A percentile compares a stretch with the other conserved stretches of the same genome.
Evolutionary conservation across 2,888 invertebrate species (phyloP).

Genomic region (Iselma pallidipennis): DNA sequence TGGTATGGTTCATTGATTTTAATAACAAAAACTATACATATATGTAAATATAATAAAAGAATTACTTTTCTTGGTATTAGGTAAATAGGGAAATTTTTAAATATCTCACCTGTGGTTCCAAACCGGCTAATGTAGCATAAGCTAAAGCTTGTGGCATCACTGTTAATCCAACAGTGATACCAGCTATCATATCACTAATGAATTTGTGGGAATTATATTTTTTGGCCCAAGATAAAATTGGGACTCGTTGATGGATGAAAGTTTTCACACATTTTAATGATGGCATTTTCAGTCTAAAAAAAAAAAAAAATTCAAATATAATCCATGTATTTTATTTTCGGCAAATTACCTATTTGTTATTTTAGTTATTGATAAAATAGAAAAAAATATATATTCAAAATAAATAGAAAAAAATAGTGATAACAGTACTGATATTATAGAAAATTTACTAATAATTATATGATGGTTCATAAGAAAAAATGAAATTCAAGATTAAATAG

Average conservation of each 20-base stretch:
- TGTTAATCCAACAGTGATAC: constrained; percentile 89
- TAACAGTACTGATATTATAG: no score
- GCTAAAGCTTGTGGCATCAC: constrained; percentile 93
- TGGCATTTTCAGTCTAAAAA: background rate
- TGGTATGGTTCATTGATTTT: background rate
- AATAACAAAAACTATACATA: background rate
- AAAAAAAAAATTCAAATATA: background rate
- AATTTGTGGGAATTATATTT: constrained; percentile 76
- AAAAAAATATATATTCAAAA: no score
- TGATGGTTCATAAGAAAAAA: no score
- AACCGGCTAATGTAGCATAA: constrained; percentile 85
- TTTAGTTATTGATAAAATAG: no score
- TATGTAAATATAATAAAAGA: no score
- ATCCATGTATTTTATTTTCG: no score
- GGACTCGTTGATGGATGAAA: constrained; percentile 60
- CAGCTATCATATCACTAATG: constrained; percentile 85
- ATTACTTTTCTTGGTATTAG: no score
- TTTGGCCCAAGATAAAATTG: constrained; percentile 74
- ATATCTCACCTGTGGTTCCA: constrained; percentile 84
- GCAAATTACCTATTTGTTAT: no score
- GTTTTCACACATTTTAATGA: background rate
- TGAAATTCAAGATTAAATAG: no score
- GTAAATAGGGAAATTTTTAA: no score
- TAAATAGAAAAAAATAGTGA: no score
- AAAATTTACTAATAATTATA: no score